phyloP scores from a whole-genome alignment of 53 echinoderm and acorn worm species.

The Echinometra lucunter region DNA sequence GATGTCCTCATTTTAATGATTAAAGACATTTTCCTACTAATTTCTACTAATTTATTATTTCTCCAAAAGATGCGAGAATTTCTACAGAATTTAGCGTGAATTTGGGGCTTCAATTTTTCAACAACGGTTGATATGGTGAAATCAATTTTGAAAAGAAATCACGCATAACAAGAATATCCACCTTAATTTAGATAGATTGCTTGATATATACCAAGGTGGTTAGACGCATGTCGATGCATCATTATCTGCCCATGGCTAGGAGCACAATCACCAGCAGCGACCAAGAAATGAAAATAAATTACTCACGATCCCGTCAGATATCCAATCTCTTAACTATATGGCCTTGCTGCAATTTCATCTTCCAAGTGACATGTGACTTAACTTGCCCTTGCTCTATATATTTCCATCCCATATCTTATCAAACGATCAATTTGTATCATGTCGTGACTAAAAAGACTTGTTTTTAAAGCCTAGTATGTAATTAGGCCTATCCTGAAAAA shows the following conservation, averaged over 20 bases:
- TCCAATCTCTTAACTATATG: neutral
- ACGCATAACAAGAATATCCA: neutral
- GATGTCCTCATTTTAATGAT: too few species aligned
- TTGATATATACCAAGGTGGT: neutral
- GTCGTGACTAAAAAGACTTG: neutral
- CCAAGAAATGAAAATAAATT: slow-evolving; percentile 19
- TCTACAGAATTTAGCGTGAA: too few species aligned
- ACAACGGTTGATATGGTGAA: neutral
- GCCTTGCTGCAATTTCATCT: neutral
- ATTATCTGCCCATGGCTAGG: neutral
- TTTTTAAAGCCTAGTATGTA: neutral
- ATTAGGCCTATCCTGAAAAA: neutral
- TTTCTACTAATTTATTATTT: too few species aligned
- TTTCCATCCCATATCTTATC: neutral
- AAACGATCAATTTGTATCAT: neutral
- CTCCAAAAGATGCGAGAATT: too few species aligned
- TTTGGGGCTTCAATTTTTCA: neutral
- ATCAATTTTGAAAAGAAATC: neutral
- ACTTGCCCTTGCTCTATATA: neutral
- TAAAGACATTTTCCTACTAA: too few species aligned
- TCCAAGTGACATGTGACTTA: neutral
- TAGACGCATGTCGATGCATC: neutral
- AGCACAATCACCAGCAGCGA: neutral
- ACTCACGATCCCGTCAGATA: neutral
- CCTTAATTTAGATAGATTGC: neutral